Percentiles rank a stretch among this genome's conserved stretches.
These are phyloP conservation scores for Hyles vespertilio DNA, from an alignment of 1,140 invertebrate genomes.

Conservation along the genomic window DNA sequence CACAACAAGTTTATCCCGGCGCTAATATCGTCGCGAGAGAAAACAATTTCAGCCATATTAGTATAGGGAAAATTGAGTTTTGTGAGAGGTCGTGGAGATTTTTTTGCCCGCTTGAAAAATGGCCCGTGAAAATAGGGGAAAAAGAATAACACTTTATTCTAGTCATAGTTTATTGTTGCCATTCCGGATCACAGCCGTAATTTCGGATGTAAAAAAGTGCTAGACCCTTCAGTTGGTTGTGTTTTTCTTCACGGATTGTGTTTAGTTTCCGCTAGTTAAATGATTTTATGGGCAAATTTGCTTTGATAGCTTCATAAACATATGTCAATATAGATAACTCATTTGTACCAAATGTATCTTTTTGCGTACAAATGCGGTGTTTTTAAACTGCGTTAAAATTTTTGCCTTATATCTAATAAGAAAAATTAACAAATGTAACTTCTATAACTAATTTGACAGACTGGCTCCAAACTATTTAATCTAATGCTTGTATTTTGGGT, in stretches of 20 bases:
- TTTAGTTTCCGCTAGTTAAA: no score
- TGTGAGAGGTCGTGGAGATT: conserved; percentile 4
- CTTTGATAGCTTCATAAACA: no score
- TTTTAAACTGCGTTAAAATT: no score
- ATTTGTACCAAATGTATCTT: no score
- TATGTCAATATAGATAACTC: no score
- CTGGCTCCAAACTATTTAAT: no score
- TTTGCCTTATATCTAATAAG: no score
- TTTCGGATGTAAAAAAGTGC: conserved; percentile 6
- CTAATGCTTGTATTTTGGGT: no score
- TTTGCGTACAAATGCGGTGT: no score
- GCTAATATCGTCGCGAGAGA: conserved; percentile 9
- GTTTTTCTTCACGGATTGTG: conserved; percentile 3
- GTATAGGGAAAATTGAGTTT: conserved; percentile 7
- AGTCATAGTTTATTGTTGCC: conserved; percentile 11
- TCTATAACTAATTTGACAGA: no score
- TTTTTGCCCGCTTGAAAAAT: conserved; percentile 11
- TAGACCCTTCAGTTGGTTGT: conserved; percentile 3
- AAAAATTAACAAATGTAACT: no score
- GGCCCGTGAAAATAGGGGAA: conserved; percentile 10
- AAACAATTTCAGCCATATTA: conserved; percentile 13
- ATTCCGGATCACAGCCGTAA: conserved; percentile 1
- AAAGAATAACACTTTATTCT: conserved; percentile 9
- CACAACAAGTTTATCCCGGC: conserved; percentile 6
- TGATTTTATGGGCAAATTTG: no score